These are phyloP conservation scores for Lepus americanus DNA, from an alignment of 2,113 vertebrate species.

Conservation along the genomic window DNA sequence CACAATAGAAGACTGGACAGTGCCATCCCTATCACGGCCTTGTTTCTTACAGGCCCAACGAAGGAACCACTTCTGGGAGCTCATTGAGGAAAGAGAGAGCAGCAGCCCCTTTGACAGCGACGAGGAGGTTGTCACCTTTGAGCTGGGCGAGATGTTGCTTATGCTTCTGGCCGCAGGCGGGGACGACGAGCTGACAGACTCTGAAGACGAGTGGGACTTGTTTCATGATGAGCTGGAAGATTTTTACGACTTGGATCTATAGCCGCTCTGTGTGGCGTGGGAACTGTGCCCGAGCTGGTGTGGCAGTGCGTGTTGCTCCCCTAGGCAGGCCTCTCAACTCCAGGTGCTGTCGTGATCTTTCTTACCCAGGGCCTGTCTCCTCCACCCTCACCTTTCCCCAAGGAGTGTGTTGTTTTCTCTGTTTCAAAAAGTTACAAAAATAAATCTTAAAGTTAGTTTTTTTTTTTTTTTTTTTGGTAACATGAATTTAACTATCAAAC, in stretches of 20 bases:
- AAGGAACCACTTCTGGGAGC: constrained; percentile 97
- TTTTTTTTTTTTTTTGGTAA: constrained; percentile 83
- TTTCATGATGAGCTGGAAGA: constrained; percentile 99
- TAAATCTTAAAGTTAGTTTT: constrained; percentile 90
- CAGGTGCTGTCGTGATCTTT: constrained; percentile 94
- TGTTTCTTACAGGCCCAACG: constrained; percentile 91
- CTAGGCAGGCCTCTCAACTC: constrained; percentile 94
- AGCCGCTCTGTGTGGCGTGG: constrained; percentile 91
- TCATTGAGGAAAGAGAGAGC: constrained; percentile 95
- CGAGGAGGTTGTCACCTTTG: constrained; percentile 97
- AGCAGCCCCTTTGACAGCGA: constrained; percentile 95
- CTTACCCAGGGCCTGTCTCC: constrained; percentile 88
- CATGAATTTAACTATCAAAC: constrained; percentile 90
- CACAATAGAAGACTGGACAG: constrained; percentile 73
- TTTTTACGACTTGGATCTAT: constrained; percentile 99
- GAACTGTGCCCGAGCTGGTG: constrained; percentile 92
- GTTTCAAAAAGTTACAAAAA: constrained; percentile 90
- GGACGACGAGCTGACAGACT: constrained; percentile 96
- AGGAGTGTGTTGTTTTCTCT: constrained; percentile 89
- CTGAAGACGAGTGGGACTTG: constrained; percentile 99
- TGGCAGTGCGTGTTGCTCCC: constrained; percentile 93
- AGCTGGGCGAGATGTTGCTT: constrained; percentile 99
- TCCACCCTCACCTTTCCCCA: constrained; percentile 80
- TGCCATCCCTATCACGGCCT: constrained; percentile 80
- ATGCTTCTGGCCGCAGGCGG: constrained; percentile 98